These are phyloP conservation scores for Sitta carolinensis DNA, from an alignment of 2,797 vertebrate species.

Conservation along the genomic window DNA sequence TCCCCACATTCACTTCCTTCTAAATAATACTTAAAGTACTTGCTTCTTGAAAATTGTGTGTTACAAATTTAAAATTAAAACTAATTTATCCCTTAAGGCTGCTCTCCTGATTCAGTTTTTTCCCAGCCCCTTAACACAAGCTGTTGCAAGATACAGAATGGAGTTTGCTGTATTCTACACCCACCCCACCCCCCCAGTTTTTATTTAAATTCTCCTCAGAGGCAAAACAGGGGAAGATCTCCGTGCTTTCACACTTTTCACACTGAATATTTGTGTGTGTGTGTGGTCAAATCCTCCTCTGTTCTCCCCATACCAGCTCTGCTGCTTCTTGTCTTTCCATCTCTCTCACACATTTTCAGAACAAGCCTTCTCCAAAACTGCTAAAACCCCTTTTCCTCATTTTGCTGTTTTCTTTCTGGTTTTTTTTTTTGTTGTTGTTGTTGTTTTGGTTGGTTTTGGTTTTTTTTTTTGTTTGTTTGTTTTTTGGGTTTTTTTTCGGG, in stretches of 20 bases:
- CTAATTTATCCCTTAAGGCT: neutral
- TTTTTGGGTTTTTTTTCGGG: too few relatives aligned
- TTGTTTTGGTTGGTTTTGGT: too few relatives aligned
- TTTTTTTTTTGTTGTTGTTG: neutral
- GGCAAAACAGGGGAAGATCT: neutral
- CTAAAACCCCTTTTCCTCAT: neutral
- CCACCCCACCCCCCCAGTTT: neutral
- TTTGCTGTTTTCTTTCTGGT: neutral
- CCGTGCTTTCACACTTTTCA: fast-evolving
- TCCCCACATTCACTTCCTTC: neutral
- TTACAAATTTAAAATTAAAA: conserved; percentile 22
- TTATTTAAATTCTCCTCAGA: neutral
- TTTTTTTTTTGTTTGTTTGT: neutral
- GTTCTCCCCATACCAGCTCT: neutral
- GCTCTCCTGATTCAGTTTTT: neutral
- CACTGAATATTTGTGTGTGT: neutral
- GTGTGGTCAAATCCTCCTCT: neutral
- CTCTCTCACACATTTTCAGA: neutral
- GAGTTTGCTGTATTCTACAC: neutral
- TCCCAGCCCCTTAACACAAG: neutral
- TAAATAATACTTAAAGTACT: neutral
- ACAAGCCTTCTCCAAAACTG: neutral
- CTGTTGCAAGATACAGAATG: neutral
- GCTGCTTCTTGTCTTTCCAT: neutral
- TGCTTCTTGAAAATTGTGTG: neutral